Percentiles rank a stretch among this genome's conserved stretches.
Evolutionary conservation across 2,888 invertebrate genomes (phyloP).

Genomic region (Opisthograptis luteolata): DNA sequence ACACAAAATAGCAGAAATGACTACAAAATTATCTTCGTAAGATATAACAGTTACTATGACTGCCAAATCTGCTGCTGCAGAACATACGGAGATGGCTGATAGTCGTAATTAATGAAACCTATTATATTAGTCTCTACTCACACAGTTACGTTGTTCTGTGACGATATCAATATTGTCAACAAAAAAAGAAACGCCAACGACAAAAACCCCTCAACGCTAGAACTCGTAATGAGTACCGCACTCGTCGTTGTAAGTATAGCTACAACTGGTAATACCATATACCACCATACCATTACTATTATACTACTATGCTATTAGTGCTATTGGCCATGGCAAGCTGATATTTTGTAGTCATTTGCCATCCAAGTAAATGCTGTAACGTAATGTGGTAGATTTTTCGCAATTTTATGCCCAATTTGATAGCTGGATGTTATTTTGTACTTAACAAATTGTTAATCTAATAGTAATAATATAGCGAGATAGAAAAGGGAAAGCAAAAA

Average conservation of each 20-base stretch:
- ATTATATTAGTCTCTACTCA: too few species aligned
- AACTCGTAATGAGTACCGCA: conserved; percentile 6
- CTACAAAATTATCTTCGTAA: too few species aligned
- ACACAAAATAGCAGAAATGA: too few species aligned
- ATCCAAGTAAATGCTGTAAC: conserved; percentile 43
- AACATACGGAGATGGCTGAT: too few species aligned
- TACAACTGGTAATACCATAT: conserved; percentile 23
- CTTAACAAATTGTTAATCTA: conserved; percentile 2
- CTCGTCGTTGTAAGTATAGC: conserved; percentile 1
- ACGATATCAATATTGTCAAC: background rate
- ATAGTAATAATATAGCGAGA: background rate
- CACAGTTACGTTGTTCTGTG: background rate
- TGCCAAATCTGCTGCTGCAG: too few species aligned
- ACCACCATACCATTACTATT: conserved; percentile 22
- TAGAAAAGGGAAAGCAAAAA: too few species aligned
- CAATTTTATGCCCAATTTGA: conserved; percentile 31
- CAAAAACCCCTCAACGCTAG: background rate
- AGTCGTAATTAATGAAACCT: too few species aligned
- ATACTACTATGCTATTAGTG: conserved; percentile 40
- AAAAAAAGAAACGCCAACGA: background rate
- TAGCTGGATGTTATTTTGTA: conserved; percentile 5
- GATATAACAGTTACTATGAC: too few species aligned
- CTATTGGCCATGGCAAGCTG: conserved; percentile 56
- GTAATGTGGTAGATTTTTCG: conserved; percentile 45
- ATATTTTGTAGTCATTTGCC: conserved; percentile 64